Evolutionary conservation across 2,797 vertebrate species (phyloP), one percentile per base, ranked within the genome.

Genomic region (Thalassophryne amazonica): DNA sequence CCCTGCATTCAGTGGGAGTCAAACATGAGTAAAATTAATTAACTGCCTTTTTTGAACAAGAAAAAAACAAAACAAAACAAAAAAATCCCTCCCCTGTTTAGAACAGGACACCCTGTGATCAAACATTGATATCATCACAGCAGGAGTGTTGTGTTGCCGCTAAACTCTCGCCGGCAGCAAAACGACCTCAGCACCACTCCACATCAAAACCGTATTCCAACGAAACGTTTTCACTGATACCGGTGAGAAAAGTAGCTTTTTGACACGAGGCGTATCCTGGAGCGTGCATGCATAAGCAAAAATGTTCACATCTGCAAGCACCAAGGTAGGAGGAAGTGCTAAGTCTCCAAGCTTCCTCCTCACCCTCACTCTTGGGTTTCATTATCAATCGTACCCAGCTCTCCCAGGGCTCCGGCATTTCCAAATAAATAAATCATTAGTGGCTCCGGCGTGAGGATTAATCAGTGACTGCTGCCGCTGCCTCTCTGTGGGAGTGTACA

Each of bases 341-440:
- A 38, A 60, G 60, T 67, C 46, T 51, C 41, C 2, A 4, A 16
- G 24, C 33, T 6, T 25, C 29, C 17, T 45, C 21, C 42, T 36
- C 28, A 50, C 39, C 34, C 32, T 32, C 32, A 0, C 60, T 65
- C 54, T 57, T 42, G 33, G 53, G 53, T 65, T 63, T 48, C 30
- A 17, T 88, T 82, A 88, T 86, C 80, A 84, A 78, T 80, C 30
- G 37, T 60, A 60, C 63, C 71, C 76, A 83, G 75, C 65, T 71
- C 78, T 83, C 79, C 61, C 73, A 70, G 50, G 42, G 51, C 57
- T 73, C 78, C 70, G 69, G 80, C 73, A 80, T 88, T 88, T 83
- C 53, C 64, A 85, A 84, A 87, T 86, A 84, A 87, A 86, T 87
- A 86, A 86, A 81, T 85, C 76, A 89, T 78, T 80, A 83, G 63